Evolutionary conservation across 2,113 vertebrate species (phyloP).

Genomic region (Sturnus vulgaris): DNA sequence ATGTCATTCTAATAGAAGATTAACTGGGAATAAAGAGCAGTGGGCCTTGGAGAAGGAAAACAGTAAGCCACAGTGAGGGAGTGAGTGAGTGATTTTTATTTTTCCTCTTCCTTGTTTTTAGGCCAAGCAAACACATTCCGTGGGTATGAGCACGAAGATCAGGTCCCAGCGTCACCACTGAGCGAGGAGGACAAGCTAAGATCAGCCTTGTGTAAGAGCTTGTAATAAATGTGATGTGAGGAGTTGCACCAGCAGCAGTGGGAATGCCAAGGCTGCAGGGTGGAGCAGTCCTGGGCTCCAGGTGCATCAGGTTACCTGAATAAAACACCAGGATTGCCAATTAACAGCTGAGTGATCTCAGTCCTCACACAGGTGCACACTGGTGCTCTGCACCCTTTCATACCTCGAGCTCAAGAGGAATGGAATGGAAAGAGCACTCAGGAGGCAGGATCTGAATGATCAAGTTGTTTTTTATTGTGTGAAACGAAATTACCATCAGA

Average conservation of each 20-base stretch:
- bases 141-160: neutral
- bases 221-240: neutral
- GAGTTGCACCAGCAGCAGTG: neutral
- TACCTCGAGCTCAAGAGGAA: rapidly evolving
- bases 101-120: constrained; percentile 20
- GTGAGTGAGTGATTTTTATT: neutral
- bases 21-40: neutral
- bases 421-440: rapidly evolving
- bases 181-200: neutral
- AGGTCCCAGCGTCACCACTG: neutral
- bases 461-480: neutral
- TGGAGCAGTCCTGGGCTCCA: neutral
- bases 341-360: too few relatives aligned
- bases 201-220: neutral
- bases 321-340: neutral
- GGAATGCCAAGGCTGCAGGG: neutral
- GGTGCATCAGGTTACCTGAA: neutral
- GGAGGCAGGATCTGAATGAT: neutral
- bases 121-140: constrained; percentile 45
- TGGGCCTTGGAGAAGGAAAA: too few relatives aligned
- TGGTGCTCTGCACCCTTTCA: neutral
- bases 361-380: neutral
- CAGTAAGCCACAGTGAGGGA: rapidly evolving
- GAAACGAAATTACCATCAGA: neutral
- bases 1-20: rapidly evolving